Conservation (phyloP, 1,140 invertebrate species). For the Macrocentrus cingulum region DNA sequence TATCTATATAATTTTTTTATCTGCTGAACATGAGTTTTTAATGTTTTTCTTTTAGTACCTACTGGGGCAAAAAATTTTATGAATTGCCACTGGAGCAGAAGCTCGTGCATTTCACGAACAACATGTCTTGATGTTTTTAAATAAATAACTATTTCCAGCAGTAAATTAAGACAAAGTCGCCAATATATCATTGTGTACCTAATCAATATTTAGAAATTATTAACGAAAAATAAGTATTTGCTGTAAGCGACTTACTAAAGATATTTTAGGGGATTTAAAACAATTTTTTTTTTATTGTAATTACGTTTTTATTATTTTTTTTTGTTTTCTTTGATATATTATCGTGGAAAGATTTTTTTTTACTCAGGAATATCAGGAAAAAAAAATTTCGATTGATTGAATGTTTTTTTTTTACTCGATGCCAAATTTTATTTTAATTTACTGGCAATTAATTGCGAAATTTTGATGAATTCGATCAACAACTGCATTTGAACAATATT, state of each 20-base stretch:
- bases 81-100: too few relatives aligned
- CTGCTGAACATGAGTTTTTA: too few relatives aligned
- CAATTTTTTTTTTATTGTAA: conserved; percentile 4
- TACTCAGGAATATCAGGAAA: conserved; percentile 10
- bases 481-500: neutral
- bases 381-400: neutral
- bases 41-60: too few relatives aligned
- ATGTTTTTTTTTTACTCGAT: conserved; percentile 2
- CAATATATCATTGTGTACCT: conserved; percentile 1
- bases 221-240: neutral
- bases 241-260: neutral
- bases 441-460: neutral
- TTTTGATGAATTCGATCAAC: neutral
- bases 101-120: too few relatives aligned
- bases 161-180: neutral
- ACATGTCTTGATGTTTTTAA: neutral
- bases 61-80: too few relatives aligned
- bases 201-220: conserved; percentile 2
- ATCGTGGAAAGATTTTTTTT: conserved; percentile 5
- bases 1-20: too few relatives aligned
- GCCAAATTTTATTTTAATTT: conserved; percentile 9
- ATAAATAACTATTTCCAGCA: neutral
- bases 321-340: too few relatives aligned
- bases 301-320: neutral
- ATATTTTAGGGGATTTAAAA: neutral